These are phyloP conservation scores for Diplogasteroides magnus DNA, from an alignment of 1,140 invertebrate species.

Conservation along the genomic window DNA sequence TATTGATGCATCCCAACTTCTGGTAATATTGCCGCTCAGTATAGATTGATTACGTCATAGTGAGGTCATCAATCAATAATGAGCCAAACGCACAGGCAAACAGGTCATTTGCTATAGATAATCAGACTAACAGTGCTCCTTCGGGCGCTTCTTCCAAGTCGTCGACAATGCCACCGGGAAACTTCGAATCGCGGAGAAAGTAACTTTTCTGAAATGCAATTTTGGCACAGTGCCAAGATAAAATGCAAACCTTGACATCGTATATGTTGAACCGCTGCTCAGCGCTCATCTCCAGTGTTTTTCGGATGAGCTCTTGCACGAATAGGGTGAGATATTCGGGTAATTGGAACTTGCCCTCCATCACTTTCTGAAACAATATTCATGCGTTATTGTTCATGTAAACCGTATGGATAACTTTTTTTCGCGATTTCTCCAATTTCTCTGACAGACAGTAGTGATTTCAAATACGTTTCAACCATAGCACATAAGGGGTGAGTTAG, in stretches of 20 bases:
- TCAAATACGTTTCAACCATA: too few relatives aligned
- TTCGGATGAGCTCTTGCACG: conserved; percentile 40
- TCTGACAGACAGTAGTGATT: too few relatives aligned
- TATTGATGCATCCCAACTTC: too few relatives aligned
- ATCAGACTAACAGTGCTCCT: too few relatives aligned
- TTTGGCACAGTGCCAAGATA: background rate
- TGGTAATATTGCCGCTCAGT: too few relatives aligned
- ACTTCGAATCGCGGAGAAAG: background rate
- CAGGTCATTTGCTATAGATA: background rate
- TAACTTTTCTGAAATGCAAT: background rate
- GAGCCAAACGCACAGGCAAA: too few relatives aligned
- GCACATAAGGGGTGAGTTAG: background rate
- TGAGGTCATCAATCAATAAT: too few relatives aligned
- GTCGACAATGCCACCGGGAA: background rate
- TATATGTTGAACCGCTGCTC: conserved; percentile 33
- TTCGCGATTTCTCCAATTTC: background rate
- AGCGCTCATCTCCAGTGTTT: conserved; percentile 46
- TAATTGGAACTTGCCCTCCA: conserved; percentile 42
- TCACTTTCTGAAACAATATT: conserved; percentile 25
- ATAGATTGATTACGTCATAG: too few relatives aligned
- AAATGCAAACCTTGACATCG: conserved; percentile 41
- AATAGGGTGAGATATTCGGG: conserved; percentile 48
- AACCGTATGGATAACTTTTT: background rate
- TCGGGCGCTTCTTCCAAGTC: too few relatives aligned
- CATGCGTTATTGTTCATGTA: conserved; percentile 4